Base-by-base conservation (phyloP, 1,140 invertebrate genomes). In the Drosophila murphyi region DNA sequence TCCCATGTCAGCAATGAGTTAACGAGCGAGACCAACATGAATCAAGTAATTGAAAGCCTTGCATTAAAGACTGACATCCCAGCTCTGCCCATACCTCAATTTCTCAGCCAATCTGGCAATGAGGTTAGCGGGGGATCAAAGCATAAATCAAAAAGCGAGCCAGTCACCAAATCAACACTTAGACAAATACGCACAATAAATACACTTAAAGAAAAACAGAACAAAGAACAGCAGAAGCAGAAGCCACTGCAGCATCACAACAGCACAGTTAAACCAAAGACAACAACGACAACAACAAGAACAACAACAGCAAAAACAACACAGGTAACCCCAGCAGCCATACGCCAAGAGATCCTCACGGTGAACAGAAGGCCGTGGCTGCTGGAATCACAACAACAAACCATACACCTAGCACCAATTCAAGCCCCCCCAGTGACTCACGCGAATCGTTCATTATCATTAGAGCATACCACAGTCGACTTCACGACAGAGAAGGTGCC, bases 311-410 rank as follows among this genome's bases (percentile, higher is more conserved):
- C 31, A 31, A 43, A 57, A 31, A 29, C 41, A 20, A 12, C 29
- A 35, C 10, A 20, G 3, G n/a, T 32, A 28, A 52, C 32, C 5
- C n/a, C 48, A 69, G 63, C 65, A 75, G 28, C 61, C 12, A 64
- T 60, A 54, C 63, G 12, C 45, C 72, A 50, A 55, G 62, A 69
- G 34, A 71, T 90, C 45, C 79, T 86, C 6, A 82, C 68, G 35
- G 81, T 87, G 5, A 79, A 85, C 45, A 65, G 45, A 5, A 60
- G 51, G 35, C 83, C 77, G 2, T 82, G 82, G 80, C 67, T 91
- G 76, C 62, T 82, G 72, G 39, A 72, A 73, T 57, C 80, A 7
- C 52, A 55, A 2, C 79, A 88, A 10, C 80, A 78, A 47, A 88
- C 70, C 48, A 51, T 88, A 64, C 80, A 76, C 8, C 43, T 78